Percentiles rank a stretch among this genome's conserved stretches.
phyloP scores from a whole-genome alignment of 2,888 invertebrate species.

The Yponomeuta malinellus region DNA sequence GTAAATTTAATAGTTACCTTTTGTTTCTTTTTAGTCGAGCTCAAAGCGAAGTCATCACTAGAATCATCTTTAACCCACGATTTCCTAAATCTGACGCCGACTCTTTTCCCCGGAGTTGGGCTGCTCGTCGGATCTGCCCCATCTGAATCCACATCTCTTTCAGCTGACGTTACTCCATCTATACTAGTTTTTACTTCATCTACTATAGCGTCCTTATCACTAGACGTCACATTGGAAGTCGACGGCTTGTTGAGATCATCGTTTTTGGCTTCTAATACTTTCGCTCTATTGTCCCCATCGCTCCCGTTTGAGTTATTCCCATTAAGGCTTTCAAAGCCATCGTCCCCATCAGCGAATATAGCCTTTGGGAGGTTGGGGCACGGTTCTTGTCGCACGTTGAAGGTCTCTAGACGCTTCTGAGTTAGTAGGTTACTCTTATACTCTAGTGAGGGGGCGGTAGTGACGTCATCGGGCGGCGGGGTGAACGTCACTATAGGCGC shows the following conservation, averaged over 20 bases:
- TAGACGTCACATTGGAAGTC: constrained; percentile 25
- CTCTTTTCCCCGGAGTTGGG: constrained; percentile 46
- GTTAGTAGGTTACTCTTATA: constrained; percentile 58
- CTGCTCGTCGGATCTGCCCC: constrained; percentile 47
- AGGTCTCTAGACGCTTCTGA: constrained; percentile 65
- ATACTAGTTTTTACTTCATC: constrained; percentile 36
- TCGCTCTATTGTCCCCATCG: constrained; percentile 48
- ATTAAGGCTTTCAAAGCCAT: constrained; percentile 90
- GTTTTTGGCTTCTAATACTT: constrained; percentile 24
- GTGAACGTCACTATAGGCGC: constrained; percentile 66
- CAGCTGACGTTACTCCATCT: constrained; percentile 38
- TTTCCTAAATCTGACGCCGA: constrained; percentile 58
- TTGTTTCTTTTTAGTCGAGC: constrained; percentile 43
- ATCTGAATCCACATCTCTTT: constrained; percentile 51
- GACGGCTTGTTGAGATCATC: constrained; percentile 15
- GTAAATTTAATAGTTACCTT: constrained; percentile 39
- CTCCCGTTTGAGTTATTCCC: constrained; percentile 86
- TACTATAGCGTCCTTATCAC: constrained; percentile 25
- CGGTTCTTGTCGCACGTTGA: constrained; percentile 51
- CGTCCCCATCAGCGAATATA: constrained; percentile 78
- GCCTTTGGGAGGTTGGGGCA: constrained; percentile 20
- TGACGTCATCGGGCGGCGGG: constrained; percentile 55
- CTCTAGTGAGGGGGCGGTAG: constrained; percentile 44
- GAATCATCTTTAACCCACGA: constrained; percentile 57
- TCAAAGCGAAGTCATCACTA: constrained; percentile 53